Evolutionary conservation across 2,797 vertebrate genomes (phyloP), one percentile per base, ranked within the genome.

Genomic region (Phaenicophaeus curvirostris): DNA sequence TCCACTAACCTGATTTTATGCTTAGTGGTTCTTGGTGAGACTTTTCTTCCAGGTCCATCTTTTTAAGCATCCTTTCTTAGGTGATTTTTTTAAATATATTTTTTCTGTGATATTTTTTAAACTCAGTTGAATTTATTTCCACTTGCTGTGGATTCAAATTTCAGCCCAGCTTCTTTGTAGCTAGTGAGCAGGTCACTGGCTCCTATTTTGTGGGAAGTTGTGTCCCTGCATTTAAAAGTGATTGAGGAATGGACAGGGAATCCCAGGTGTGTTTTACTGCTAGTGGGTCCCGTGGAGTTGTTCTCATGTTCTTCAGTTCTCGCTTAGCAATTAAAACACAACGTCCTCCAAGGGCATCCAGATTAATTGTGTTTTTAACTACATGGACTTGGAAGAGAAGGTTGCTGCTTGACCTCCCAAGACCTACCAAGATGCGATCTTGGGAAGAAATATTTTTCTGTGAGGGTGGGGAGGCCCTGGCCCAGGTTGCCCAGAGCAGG

Each of bases 1-100:
- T 95, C 87, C 77, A 50, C 90, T 89, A 95, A 90, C 82, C 91
- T 95, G 57, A 78, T 85, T 96, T 88, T 90, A 86, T 73, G 88
- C 75, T 90, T 87, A 74, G 48, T 74, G 62, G 57, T 76, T 89
- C 93, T 95, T 46, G 83, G 77, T 61, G 58, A 63, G 59, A 72
- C 48, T 53, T 41, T 80, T 76, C 63, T 92, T 83, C 61, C 46
- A 53, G 13, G 3, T 65, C 73, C 17, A 14, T 59, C 27, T 79
- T 85, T 84, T 83, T 50, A 89, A 81, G 25, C 35, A 35, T 48
- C 15, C 6, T 55, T 57, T n/a, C 48, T 16, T 27, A 25, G 19
- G 7, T 55, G 30, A 9, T 30, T 75, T 82, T 80, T 85, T 89
- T 48, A 46, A 53, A 59, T 68, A 67, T 39, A 9, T 57, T 85